phyloP scores from a whole-genome alignment of 1,140 invertebrate genomes.

The Pseudobourletiella spinata region DNA sequence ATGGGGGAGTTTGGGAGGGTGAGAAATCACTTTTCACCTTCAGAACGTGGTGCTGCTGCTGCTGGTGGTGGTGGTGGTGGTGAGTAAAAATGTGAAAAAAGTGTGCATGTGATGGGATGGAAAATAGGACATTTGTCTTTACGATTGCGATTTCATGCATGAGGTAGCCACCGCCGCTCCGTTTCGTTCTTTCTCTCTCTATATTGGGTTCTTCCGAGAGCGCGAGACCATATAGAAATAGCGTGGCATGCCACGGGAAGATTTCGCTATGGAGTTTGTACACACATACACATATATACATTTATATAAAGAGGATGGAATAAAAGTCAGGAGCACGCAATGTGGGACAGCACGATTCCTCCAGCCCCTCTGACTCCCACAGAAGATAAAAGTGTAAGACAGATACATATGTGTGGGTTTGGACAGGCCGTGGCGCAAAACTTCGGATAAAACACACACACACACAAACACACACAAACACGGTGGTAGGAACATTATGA shows the following conservation, averaged over 20 bases:
- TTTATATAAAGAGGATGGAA: slow-evolving; percentile 6
- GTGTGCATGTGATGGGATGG: slow-evolving; percentile 17
- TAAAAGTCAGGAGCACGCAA: slow-evolving; percentile 13
- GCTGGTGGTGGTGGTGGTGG: background rate
- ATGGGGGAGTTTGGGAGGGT: background rate
- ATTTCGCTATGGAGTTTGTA: no score
- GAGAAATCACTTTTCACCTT: slow-evolving; percentile 29
- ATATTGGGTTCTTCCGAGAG: background rate
- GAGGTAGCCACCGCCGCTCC: slow-evolving; percentile 1
- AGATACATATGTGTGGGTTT: no score
- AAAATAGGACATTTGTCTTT: slow-evolving; percentile 34
- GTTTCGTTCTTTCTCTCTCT: background rate
- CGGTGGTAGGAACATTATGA: no score
- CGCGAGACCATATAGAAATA: background rate
- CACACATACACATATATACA: no score
- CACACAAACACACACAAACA: no score
- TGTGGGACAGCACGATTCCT: slow-evolving; percentile 19
- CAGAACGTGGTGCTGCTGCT: no score
- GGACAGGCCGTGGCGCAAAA: no score
- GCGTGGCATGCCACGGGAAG: slow-evolving; percentile 5
- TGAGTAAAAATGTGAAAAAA: slow-evolving; percentile 15
- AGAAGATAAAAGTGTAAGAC: no score
- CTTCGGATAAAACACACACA: no score
- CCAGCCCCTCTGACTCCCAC: no score
- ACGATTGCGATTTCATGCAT: slow-evolving; percentile 31